A percentile compares a stretch with the other conserved stretches of the same genome.
Conservation (phyloP, 2,888 invertebrate genomes). For the Trisateles emortualis region DNA sequence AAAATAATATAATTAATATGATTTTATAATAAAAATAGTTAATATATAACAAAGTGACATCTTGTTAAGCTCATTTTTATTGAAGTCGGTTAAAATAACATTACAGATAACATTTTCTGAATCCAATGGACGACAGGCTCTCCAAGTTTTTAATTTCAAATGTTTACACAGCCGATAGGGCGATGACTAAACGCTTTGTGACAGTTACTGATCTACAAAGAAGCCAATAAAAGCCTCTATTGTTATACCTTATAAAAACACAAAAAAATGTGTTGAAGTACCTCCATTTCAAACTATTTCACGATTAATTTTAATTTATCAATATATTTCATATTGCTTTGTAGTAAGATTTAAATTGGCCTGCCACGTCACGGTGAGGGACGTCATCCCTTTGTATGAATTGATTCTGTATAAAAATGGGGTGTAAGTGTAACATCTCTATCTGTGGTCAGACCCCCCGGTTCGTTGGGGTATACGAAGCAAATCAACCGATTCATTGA, state of each 20-base stretch:
- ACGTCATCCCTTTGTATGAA: conserved; percentile 54
- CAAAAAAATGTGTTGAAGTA: conserved; percentile 65
- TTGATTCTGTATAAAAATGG: conserved; percentile 61
- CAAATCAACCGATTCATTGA: conserved; percentile 4
- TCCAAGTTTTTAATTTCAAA: conserved; percentile 53
- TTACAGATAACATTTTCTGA: conserved; percentile 4
- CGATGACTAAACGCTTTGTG: conserved; percentile 75
- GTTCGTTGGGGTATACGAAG: conserved; percentile 29
- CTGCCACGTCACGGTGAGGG: conserved; percentile 21
- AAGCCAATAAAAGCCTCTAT: conserved; percentile 79
- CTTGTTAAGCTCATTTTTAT: background rate
- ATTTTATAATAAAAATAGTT: no score
- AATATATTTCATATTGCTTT: conserved; percentile 36
- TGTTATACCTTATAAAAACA: conserved; percentile 73
- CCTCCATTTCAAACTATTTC: conserved; percentile 41
- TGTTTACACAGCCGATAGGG: conserved; percentile 78
- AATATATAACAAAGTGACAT: background rate
- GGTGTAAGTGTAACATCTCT: conserved; percentile 58
- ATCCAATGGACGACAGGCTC: conserved; percentile 16
- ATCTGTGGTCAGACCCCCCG: conserved; percentile 65
- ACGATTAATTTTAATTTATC: conserved; percentile 1
- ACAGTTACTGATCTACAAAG: conserved; percentile 79
- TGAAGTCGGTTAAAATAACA: background rate
- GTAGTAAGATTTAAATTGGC: conserved; percentile 42
- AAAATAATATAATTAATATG: no score